Base-by-base conservation (phyloP, 2,113 vertebrate genomes). In the Gallinago undulata region DNA sequence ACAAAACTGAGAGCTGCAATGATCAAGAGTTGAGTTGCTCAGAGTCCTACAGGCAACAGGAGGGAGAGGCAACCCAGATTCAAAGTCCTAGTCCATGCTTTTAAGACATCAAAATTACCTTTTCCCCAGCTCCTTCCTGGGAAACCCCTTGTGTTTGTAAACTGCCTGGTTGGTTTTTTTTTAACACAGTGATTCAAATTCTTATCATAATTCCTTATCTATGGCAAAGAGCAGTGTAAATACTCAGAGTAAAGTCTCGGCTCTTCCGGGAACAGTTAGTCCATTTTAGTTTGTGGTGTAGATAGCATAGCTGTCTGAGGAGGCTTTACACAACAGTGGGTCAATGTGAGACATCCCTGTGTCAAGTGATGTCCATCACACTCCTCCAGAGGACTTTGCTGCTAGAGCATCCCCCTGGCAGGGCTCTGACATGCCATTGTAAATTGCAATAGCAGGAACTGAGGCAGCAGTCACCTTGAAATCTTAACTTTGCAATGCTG, bases 151-250 rank as follows among this genome's bases (percentile, higher is more conserved):
- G 33, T 64, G n/a, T 79, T 78, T 79, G 15, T 94, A 92, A 90
- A 72, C 67, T 30, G 13, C 74, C 21, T 50, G 7, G 28, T 55
- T 55, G 51, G 24, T 6, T 14, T 8, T 51, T 51, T 75, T 80
- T 53, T 2, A 35, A 43, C 53, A 60, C 13, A 72, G 28, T 60
- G 5, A 1, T 62, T 92, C 48, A 56, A 92, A 30, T 75, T 86
- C 88, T 96, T 96, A 94, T 93, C 63, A 2, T 80, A 83, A 92
- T 90, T 90, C 69, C 80, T 90, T 93, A 90, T 93, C 95, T 93
- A 4, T 84, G 76, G 72, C 79, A 68, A 88, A 92, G 68, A 87
- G 48, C 60, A 53, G 43, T 59, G 60, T 89, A 93, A 94, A 96
- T 95, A 93, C 69, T 73, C 84, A 13, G 31, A 75, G 43, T 84